phyloP scores from a whole-genome alignment of 2,888 invertebrate species.

The Scaptodrosophila latifasciaeformis region DNA sequence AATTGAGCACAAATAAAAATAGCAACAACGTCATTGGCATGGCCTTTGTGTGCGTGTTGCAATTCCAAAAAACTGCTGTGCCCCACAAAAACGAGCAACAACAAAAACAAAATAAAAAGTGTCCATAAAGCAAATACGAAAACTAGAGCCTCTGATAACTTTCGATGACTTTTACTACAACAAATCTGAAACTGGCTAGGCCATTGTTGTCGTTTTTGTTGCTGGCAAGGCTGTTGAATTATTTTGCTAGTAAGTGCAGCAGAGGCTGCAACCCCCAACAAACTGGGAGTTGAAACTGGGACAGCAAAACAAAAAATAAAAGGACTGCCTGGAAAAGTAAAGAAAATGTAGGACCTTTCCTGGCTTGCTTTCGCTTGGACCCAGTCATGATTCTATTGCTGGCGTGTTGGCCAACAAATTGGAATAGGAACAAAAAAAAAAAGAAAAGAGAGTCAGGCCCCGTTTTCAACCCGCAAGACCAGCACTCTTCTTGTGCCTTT shows the following conservation, averaged over 20 bases:
- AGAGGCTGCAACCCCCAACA: too few relatives aligned
- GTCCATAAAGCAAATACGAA: constrained; percentile 37
- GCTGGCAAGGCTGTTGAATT: too few relatives aligned
- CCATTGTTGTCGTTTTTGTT: too few relatives aligned
- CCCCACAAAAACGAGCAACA: constrained; percentile 23
- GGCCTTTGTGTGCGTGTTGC: constrained; percentile 35
- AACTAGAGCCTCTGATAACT: background rate
- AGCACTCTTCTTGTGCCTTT: constrained; percentile 8
- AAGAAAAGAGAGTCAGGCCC: constrained; percentile 3
- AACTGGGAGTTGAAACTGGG: too few relatives aligned
- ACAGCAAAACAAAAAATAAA: too few relatives aligned
- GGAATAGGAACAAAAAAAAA: constrained; percentile 50
- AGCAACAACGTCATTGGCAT: background rate
- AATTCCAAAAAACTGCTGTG: constrained; percentile 25
- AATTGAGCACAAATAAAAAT: background rate
- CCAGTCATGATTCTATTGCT: constrained; percentile 15
- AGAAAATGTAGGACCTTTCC: too few relatives aligned
- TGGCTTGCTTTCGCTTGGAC: constrained; percentile 11
- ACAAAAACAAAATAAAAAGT: constrained; percentile 21
- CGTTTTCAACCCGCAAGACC: background rate
- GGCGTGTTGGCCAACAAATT: constrained; percentile 62
- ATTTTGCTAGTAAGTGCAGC: too few relatives aligned
- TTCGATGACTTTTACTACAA: background rate
- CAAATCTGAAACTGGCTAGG: background rate
- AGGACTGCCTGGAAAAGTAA: too few relatives aligned